Evolutionary conservation across 2,888 invertebrate genomes (phyloP), one percentile per base, ranked within the genome.

Genomic region (Muschampia plurimacula): DNA sequence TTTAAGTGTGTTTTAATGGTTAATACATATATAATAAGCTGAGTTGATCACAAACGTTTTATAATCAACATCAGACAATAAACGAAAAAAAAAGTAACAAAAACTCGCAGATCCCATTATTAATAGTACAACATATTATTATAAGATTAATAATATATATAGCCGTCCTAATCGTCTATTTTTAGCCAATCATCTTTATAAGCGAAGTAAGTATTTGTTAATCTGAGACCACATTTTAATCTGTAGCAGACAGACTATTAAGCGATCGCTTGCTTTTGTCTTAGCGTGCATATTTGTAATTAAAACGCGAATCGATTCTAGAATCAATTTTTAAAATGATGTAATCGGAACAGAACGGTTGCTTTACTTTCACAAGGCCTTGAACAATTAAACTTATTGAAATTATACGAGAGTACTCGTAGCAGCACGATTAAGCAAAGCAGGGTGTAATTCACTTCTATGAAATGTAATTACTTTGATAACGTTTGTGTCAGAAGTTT

Each of bases 271-370:
- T 44, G 68, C 70, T 70, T 71, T 75, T 68, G 73, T 74, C 72
- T 72, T 59, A 13, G 65, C 72, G 67, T 73, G 74, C 59, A 41
- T 69, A 62, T 60, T 66, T 69, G 67, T 73, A 77, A 75, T 75
- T 74, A 73, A 59, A 73, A 55, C 70, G 44, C 65, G 44, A 64
- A 70, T 70, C 39, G 64, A 69, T 64, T 70, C 67, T 66, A 65
- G 69, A 65, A 73, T 75, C 71, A 62, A 74, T 73, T 74, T 72
- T 72, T 64, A 66, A 63, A 67, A 67, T 67, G 52, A 72, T 72
- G 72, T 67, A 72, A 72, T 72, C 52, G 55, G 9, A 55, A 72
- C 62, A 52, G 66, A 67, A 55, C 60, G 60, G 66, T 67, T 72
- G 72, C 62, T 67, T 72, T 72, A 67, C 72, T 67, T 57, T 64